Conservation (phyloP, 2,888 invertebrate genomes). For the Mesopsocus fuscifrons region DNA sequence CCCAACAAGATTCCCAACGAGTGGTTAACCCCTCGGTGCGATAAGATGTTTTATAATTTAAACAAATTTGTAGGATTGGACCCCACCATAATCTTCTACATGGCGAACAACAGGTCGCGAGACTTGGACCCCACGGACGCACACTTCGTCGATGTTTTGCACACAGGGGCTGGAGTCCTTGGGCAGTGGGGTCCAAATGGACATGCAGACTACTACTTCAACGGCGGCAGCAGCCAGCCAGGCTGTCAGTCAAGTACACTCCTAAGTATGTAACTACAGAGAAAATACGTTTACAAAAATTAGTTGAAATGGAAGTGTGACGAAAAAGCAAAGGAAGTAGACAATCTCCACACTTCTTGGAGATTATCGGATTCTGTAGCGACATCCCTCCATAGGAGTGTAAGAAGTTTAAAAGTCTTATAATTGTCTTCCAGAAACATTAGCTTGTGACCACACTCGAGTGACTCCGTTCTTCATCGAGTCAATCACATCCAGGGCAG, state of each 20-base stretch:
- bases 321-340: no score
- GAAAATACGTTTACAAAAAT: neutral
- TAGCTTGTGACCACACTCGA: slow-evolving; percentile 78
- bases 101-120: slow-evolving; percentile 57
- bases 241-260: slow-evolving; percentile 66
- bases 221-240: slow-evolving; percentile 74
- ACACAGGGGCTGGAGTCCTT: slow-evolving; percentile 71
- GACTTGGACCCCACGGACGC: slow-evolving; percentile 67
- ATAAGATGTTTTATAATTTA: no score
- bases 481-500: slow-evolving; percentile 57
- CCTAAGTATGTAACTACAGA: slow-evolving; percentile 34
- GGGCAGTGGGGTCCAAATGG: slow-evolving; percentile 82
- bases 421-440: slow-evolving; percentile 55
- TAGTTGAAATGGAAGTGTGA: neutral
- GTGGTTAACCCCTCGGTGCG: no score
- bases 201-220: slow-evolving; percentile 76
- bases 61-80: slow-evolving; percentile 45
- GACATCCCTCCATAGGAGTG: no score
- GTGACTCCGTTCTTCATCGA: slow-evolving; percentile 82
- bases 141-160: slow-evolving; percentile 63
- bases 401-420: no score
- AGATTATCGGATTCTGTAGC: no score
- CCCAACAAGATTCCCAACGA: no score
- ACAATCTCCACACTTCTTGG: no score
- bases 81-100: slow-evolving; percentile 72